Conservation (phyloP, 2,888 invertebrate species). For the Leucoptera coffeella region DNA sequence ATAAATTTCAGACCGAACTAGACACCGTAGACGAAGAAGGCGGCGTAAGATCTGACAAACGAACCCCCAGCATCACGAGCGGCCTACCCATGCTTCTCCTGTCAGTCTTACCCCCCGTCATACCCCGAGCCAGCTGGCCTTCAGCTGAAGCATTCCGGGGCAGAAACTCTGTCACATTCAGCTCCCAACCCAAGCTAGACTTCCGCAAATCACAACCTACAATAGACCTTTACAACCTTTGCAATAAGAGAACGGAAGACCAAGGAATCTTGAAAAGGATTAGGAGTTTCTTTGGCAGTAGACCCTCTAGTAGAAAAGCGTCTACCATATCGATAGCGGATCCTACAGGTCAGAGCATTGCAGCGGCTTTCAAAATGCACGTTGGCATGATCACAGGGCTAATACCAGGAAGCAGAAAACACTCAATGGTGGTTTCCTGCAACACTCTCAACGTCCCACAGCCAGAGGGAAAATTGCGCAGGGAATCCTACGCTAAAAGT, state of each 20-base stretch:
- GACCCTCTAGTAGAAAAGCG: slow-evolving; percentile 61
- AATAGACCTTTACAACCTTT: slow-evolving; percentile 54
- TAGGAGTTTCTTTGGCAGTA: slow-evolving; percentile 57
- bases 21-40: slow-evolving; percentile 41
- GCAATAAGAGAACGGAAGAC: slow-evolving; percentile 51
- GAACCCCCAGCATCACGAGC: slow-evolving; percentile 63
- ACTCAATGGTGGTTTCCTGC: slow-evolving; percentile 52
- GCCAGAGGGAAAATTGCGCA: slow-evolving; percentile 27
- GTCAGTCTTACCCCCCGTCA: slow-evolving; percentile 68
- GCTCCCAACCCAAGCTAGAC: slow-evolving; percentile 60
- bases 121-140: slow-evolving; percentile 72
- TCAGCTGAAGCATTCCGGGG: slow-evolving; percentile 61
- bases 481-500: slow-evolving; percentile 53
- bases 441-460: slow-evolving; percentile 52
- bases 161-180: slow-evolving; percentile 58
- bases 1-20: slow-evolving; percentile 31
- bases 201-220: slow-evolving; percentile 50
- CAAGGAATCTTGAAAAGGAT: slow-evolving; percentile 48
- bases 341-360: slow-evolving; percentile 55
- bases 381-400: slow-evolving; percentile 67
- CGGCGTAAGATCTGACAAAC: slow-evolving; percentile 12
- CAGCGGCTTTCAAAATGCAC: slow-evolving; percentile 64
- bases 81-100: slow-evolving; percentile 64
- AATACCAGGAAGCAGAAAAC: slow-evolving; percentile 59
- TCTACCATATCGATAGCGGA: slow-evolving; percentile 59